Percentiles rank a stretch among this genome's conserved stretches.
phyloP scores from a whole-genome alignment of 2,797 vertebrate genomes.

The Nyctalus aviator region DNA sequence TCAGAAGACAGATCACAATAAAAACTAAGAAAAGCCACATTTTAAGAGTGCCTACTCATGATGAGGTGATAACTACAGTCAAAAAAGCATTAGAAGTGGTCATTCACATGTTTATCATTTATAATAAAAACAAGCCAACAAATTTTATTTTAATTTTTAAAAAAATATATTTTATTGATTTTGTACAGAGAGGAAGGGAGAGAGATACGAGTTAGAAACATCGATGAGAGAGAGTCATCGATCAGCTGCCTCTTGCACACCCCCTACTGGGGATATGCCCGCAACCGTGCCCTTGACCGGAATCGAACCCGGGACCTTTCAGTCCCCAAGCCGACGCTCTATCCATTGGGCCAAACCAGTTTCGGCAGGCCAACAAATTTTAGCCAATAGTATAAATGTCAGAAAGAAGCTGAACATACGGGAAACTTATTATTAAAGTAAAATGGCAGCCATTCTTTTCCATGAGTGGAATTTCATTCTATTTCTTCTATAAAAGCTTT shows the following conservation, averaged over 20 bases:
- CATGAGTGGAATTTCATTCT: neutral
- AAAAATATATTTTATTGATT: too few relatives aligned
- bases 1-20: constrained; percentile 14
- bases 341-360: too few relatives aligned
- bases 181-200: too few relatives aligned
- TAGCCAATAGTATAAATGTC: constrained; percentile 28
- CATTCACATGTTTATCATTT: neutral
- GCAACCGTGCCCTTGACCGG: too few relatives aligned
- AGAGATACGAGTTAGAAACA: too few relatives aligned
- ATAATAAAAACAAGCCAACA: constrained; percentile 14
- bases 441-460: constrained; percentile 22
- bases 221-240: too few relatives aligned
- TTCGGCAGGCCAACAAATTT: constrained; percentile 7
- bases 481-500: constrained; percentile 40
- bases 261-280: too few relatives aligned
- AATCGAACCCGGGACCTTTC: too few relatives aligned
- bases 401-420: neutral
- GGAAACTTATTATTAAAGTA: constrained; percentile 58
- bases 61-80: neutral
- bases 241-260: too few relatives aligned
- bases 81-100: constrained; percentile 26
- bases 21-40: constrained; percentile 40
- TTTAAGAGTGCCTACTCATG: constrained; percentile 17
- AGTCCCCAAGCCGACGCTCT: too few relatives aligned
- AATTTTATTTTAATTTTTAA: too few relatives aligned